Conservation (phyloP, 2,797 vertebrate species). For the Huso huso region DNA sequence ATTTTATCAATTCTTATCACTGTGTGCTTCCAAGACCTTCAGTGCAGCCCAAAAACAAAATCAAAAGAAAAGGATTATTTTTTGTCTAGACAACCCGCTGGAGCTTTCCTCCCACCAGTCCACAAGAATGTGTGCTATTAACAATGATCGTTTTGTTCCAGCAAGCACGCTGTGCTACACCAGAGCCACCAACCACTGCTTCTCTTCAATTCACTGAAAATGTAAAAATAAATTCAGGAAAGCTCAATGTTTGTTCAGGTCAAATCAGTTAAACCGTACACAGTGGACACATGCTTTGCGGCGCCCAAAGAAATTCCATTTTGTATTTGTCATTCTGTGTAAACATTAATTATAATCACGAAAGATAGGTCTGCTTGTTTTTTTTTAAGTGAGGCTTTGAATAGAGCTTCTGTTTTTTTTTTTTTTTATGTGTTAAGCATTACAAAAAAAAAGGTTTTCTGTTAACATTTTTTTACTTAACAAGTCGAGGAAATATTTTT, state of each 20-base stretch:
- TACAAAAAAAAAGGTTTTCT: no score
- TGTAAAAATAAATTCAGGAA: constrained; percentile 41
- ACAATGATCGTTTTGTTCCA: constrained; percentile 19
- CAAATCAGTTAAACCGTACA: constrained; percentile 53
- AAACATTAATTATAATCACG: constrained; percentile 53
- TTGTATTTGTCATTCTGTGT: constrained; percentile 39
- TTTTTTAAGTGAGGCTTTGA: constrained; percentile 20
- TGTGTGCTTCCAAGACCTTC: no score
- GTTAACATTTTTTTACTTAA: no score
- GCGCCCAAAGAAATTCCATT: constrained; percentile 44
- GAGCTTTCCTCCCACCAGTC: constrained; percentile 1
- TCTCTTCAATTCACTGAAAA: constrained; percentile 29
- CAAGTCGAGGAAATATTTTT: no score
- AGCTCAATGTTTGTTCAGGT: constrained; percentile 50
- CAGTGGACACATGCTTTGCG: constrained; percentile 31
- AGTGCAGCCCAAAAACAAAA: not conserved
- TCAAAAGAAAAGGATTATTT: constrained; percentile 22
- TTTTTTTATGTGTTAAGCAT: no score
- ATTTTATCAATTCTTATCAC: no score
- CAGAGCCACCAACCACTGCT: constrained; percentile 2
- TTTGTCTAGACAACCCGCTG: constrained; percentile 11
- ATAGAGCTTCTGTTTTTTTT: constrained; percentile 11
- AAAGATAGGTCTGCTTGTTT: constrained; percentile 21
- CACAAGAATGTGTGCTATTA: constrained; percentile 14
- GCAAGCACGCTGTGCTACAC: constrained; percentile 7